These are phyloP conservation scores for Cyrtonyx montezumae DNA, from an alignment of 2,113 vertebrate species.

Conservation along the genomic window DNA sequence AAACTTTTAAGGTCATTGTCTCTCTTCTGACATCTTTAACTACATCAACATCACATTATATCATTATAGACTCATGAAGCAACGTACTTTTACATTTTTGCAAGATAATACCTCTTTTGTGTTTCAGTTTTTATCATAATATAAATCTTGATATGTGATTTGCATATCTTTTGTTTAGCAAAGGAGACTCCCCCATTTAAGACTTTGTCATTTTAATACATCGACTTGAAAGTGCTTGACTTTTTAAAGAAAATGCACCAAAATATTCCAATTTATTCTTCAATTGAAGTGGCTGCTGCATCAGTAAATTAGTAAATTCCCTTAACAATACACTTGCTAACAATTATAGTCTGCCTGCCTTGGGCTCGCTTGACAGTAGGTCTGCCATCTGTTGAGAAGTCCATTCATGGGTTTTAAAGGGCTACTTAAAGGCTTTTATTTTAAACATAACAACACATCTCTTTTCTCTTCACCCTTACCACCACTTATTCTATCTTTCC, in stretches of 20 bases:
- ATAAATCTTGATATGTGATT: slow-evolving; percentile 83
- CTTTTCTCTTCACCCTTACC: not conserved
- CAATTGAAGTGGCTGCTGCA: slow-evolving; percentile 58
- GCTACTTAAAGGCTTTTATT: slow-evolving; percentile 18
- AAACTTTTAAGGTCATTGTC: slow-evolving; percentile 84
- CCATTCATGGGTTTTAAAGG: slow-evolving; percentile 51
- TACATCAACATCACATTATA: slow-evolving; percentile 82
- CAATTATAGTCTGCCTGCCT: slow-evolving; percentile 48
- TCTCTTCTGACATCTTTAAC: slow-evolving; percentile 82
- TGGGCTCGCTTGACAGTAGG: slow-evolving; percentile 31
- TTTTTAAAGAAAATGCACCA: slow-evolving; percentile 74
- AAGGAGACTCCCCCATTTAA: slow-evolving; percentile 78
- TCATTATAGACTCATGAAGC: slow-evolving; percentile 80
- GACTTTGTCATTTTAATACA: slow-evolving; percentile 80
- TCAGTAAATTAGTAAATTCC: slow-evolving; percentile 73
- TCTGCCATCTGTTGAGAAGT: slow-evolving; percentile 39
- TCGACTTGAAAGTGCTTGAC: slow-evolving; percentile 64
- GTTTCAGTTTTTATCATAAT: slow-evolving; percentile 83
- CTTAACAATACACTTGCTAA: slow-evolving; percentile 74
- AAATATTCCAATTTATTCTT: slow-evolving; percentile 85
- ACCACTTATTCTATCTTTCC: not conserved
- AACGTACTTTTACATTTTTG: slow-evolving; percentile 79
- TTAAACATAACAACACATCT: not conserved
- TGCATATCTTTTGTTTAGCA: slow-evolving; percentile 84
- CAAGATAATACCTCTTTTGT: slow-evolving; percentile 84